Conservation (phyloP, 2,888 invertebrate species). For the Melanostoma scalare region DNA sequence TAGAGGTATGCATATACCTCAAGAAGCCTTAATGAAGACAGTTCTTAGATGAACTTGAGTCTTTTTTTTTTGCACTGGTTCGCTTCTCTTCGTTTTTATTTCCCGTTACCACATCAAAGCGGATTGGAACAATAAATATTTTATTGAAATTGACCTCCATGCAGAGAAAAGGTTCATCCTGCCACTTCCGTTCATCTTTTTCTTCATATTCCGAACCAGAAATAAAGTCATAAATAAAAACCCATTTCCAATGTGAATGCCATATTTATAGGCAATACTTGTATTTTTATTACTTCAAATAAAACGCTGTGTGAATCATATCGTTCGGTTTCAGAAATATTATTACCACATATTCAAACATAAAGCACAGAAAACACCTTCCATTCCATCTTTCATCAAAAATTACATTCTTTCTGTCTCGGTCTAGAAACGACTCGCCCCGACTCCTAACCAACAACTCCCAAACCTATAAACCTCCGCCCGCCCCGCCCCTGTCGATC, state of each 20-base stretch:
- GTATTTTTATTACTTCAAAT: conserved; percentile 69
- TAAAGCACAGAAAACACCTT: conserved; percentile 10
- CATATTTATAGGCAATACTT: conserved; percentile 68
- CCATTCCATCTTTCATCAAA: neutral
- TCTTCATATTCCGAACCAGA: conserved; percentile 13
- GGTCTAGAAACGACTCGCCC: neutral
- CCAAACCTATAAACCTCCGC: neutral
- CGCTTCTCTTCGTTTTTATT: conserved; percentile 24
- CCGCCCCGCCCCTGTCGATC: conserved; percentile 15
- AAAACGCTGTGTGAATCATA: conserved; percentile 69
- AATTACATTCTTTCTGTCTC: no score
- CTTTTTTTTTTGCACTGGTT: neutral
- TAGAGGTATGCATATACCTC: no score
- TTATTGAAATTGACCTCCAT: conserved; percentile 65
- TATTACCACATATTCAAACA: conserved; percentile 58
- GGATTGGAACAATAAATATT: conserved; percentile 61
- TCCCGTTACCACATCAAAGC: conserved; percentile 44
- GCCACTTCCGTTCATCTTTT: conserved; percentile 6
- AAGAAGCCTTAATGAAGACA: no score
- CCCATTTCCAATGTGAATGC: conserved; percentile 60
- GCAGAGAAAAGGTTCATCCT: conserved; percentile 20
- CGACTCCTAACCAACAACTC: neutral
- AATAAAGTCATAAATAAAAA: conserved; percentile 55
- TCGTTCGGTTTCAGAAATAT: conserved; percentile 70
- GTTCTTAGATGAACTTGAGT: no score